Percentiles rank a stretch among this genome's conserved stretches.
phyloP scores from a whole-genome alignment of 2,888 invertebrate genomes.

The Drosophila kambysellisi region DNA sequence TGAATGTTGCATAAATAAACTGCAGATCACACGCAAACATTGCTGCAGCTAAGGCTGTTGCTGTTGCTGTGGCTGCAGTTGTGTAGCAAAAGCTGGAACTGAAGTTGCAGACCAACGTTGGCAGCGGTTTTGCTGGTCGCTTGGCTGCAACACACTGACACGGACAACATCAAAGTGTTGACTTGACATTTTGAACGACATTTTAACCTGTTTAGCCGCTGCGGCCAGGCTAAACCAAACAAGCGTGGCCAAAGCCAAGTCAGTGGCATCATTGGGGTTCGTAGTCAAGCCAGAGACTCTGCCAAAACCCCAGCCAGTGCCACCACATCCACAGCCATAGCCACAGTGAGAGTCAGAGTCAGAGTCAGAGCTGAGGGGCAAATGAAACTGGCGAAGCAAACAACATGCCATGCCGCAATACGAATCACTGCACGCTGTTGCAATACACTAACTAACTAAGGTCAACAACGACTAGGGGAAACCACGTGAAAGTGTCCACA shows the following conservation, averaged over 20 bases:
- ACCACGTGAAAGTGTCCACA: neutral
- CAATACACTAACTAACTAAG: constrained; percentile 29
- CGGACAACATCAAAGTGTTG: constrained; percentile 82
- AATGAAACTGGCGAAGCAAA: constrained; percentile 76
- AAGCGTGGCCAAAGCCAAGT: constrained; percentile 73
- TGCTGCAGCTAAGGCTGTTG: constrained; percentile 31
- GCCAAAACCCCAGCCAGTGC: constrained; percentile 14
- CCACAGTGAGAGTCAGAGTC: constrained; percentile 34
- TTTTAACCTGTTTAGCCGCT: constrained; percentile 81
- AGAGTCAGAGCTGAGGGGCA: constrained; percentile 46
- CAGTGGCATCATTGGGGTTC: constrained; percentile 68
- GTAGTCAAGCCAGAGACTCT: constrained; percentile 58
- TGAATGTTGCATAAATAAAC: constrained; percentile 82
- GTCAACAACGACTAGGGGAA: constrained; percentile 1
- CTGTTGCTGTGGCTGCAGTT: constrained; percentile 11
- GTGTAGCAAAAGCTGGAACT: constrained; percentile 14
- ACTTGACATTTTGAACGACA: constrained; percentile 83
- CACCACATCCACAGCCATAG: constrained; percentile 11
- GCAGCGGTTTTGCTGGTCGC: constrained; percentile 51
- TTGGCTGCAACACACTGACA: constrained; percentile 51
- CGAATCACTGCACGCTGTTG: constrained; percentile 67
- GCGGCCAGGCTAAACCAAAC: constrained; percentile 73
- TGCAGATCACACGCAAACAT: constrained; percentile 81
- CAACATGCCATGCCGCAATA: constrained; percentile 75
- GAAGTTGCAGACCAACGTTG: constrained; percentile 46